A percentile compares a stretch with the other conserved stretches of the same genome.
Evolutionary conservation across 2,113 vertebrate genomes (phyloP).

Genomic region (Anoura caudifer): DNA sequence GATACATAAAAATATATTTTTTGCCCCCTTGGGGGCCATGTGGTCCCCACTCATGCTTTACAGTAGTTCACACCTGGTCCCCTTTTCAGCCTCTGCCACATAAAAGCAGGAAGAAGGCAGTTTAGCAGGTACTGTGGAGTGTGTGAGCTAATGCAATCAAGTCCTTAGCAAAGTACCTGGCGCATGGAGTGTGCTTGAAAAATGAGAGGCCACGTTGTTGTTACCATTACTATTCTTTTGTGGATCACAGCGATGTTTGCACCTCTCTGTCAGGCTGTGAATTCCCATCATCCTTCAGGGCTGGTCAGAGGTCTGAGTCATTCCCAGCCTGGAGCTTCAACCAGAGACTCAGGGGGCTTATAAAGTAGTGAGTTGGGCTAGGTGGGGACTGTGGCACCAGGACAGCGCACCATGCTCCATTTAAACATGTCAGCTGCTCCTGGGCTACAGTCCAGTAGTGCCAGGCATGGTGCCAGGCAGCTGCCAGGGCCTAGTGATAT

Average conservation of each 20-base stretch:
- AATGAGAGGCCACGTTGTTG: no score
- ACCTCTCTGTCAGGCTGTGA: background rate
- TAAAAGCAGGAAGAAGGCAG: background rate
- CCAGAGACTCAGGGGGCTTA: accelerated
- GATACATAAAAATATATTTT: background rate
- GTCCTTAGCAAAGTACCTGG: background rate
- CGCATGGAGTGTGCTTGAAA: background rate
- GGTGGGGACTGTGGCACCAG: background rate
- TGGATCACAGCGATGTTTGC: background rate
- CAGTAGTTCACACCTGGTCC: background rate
- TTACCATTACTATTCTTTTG: background rate
- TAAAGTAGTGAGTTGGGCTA: background rate
- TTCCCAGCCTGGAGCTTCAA: background rate
- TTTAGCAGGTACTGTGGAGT: background rate
- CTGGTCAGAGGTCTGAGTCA: background rate
- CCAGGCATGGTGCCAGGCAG: background rate
- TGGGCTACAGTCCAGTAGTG: background rate
- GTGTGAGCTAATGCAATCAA: background rate
- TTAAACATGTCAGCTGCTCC: background rate
- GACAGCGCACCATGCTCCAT: accelerated
- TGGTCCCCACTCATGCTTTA: background rate
- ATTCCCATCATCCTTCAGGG: background rate
- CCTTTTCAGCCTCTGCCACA: background rate
- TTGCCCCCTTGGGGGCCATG: background rate
- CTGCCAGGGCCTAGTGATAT: no score